A percentile compares a stretch with the other conserved stretches of the same genome.
These are phyloP conservation scores for Sialis lutaria DNA, from an alignment of 2,888 invertebrate species.

Conservation along the genomic window DNA sequence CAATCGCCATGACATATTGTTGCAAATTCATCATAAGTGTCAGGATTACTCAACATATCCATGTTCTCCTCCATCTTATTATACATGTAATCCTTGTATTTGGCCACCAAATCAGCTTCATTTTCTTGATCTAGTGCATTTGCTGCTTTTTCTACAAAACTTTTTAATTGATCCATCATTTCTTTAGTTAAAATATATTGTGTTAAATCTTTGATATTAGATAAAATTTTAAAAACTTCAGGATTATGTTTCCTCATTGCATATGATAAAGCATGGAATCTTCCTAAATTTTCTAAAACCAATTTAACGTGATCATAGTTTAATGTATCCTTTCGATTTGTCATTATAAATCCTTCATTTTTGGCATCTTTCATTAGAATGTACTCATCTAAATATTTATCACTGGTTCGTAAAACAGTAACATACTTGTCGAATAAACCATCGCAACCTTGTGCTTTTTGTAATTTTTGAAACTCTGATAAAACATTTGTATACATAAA, in stretches of 20 bases:
- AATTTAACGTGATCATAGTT: conserved; percentile 15
- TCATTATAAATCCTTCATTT: conserved; percentile 11
- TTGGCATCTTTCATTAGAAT: conserved; percentile 16
- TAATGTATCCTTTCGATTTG: conserved; percentile 13
- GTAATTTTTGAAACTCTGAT: conserved; percentile 12
- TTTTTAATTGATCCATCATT: neutral
- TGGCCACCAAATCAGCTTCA: neutral
- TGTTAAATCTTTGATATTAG: neutral
- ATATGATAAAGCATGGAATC: conserved; percentile 17
- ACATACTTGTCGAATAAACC: conserved; percentile 11
- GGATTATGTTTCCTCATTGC: conserved; percentile 15
- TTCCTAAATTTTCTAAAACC: conserved; percentile 16
- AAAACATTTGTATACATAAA: conserved; percentile 16
- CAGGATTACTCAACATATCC: conserved; percentile 2
- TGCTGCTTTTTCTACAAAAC: neutral
- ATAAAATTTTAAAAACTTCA: conserved; percentile 10
- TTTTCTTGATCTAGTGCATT: neutral
- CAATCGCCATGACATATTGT: conserved; percentile 17
- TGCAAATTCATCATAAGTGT: conserved; percentile 4
- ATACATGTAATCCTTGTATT: conserved; percentile 6
- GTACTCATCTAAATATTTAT: conserved; percentile 11
- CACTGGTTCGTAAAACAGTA: conserved; percentile 8
- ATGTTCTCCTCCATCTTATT: conserved; percentile 4
- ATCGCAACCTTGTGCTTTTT: conserved; percentile 10
- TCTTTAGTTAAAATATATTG: neutral